Conservation (phyloP, 2,888 invertebrate genomes). For the Strigamia crassipes region DNA sequence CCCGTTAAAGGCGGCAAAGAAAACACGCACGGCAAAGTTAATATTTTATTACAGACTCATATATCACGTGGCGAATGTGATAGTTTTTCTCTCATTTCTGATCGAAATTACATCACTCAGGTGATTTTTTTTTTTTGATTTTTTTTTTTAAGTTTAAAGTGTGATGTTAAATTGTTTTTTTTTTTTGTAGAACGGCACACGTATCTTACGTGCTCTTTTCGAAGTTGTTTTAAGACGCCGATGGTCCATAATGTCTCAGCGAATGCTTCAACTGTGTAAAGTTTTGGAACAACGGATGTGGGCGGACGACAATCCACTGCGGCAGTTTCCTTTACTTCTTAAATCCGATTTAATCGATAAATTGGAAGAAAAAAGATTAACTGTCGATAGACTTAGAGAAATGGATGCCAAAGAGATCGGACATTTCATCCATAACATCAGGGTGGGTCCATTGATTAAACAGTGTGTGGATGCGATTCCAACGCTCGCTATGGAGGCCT, state of each 20-base stretch:
- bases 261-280: constrained; percentile 84
- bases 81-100: constrained; percentile 84
- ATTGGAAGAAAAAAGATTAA: constrained; percentile 76
- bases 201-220: constrained; percentile 90
- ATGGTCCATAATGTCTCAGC: constrained; percentile 86
- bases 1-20: constrained; percentile 81
- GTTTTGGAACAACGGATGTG: constrained; percentile 92
- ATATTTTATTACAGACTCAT: constrained; percentile 88
- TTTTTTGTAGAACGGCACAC: constrained; percentile 88
- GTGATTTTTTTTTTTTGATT: constrained; percentile 60
- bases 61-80: constrained; percentile 80
- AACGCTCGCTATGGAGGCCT: constrained; percentile 77
- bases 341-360: constrained; percentile 80
- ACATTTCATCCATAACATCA: constrained; percentile 74
- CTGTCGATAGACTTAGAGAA: constrained; percentile 78
- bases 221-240: constrained; percentile 86
- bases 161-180: constrained; percentile 3
- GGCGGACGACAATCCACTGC: constrained; percentile 78
- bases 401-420: constrained; percentile 86
- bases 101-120: constrained; percentile 86
- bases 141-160: not conserved
- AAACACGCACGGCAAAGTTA: constrained; percentile 91
- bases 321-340: constrained; percentile 76
- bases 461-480: constrained; percentile 87
- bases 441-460: constrained; percentile 75